Base-by-base conservation (phyloP, 2,113 vertebrate species). In the Tringa solitaria region DNA sequence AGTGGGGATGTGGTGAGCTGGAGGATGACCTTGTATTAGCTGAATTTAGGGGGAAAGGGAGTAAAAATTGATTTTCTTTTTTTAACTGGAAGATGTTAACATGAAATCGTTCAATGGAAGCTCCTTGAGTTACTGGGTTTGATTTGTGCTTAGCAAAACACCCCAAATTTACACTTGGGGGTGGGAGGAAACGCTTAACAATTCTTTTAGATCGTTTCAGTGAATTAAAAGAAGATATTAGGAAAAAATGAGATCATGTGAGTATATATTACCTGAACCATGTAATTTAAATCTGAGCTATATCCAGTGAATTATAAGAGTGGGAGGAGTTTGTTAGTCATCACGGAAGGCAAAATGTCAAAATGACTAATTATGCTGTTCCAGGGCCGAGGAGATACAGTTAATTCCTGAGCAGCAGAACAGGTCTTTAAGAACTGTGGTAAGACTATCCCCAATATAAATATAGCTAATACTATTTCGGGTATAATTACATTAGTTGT, bases 311-410 rank as follows among this genome's bases (percentile, higher is more conserved):
- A 57, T 76, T 60, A 4, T 7, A 27, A 21, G 68, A 81, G 57
- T 79, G 53, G 89, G 96, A 92, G 60, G 80, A 89, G 76, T 84
- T 69, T 64, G 73, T 90, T 86, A 80, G 63, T 92, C 60, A 87
- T 16, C 7, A 14, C 6, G 6, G 41, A 65, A 93, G 63, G 72
- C 64, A 74, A 39, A 93, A 69, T 90, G 84, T 74, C 56, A 78
- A 13, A 80, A 76, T 92, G 83, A 70, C 33, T 78, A 83, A 81
- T 92, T 50, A 26, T 0, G 5, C 39, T 59, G 68, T 89, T 82
- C 23, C 6, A 33, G 19, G 46, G 63, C 77, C 3, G 43, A 90
- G 88, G 59, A 86, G 63, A 70, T 84, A 22, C 0, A 17, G 85
- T 60, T 72, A 68, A 88, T 90, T 93, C 92, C 90, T 90, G 83